These are phyloP conservation scores for Nematopogon swammerdamellus DNA, from an alignment of 2,888 invertebrate genomes.

Conservation along the genomic window DNA sequence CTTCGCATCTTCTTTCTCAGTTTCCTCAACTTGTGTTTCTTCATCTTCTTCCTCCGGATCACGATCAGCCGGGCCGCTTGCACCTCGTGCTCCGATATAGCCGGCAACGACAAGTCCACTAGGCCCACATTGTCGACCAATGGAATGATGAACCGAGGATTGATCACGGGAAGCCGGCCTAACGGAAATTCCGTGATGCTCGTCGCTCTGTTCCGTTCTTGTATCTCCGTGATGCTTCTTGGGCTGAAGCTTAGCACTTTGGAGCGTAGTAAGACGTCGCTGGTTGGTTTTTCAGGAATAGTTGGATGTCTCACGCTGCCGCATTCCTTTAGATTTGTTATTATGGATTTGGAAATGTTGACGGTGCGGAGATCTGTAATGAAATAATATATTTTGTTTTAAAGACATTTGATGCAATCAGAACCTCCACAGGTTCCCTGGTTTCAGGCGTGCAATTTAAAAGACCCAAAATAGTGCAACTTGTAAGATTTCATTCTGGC, in stretches of 20 bases:
- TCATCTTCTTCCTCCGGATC: conserved; percentile 81
- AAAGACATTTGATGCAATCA: too few species aligned
- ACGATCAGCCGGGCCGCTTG: conserved; percentile 72
- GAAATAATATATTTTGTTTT: background rate
- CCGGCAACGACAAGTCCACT: conserved; percentile 48
- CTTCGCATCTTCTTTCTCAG: conserved; percentile 75
- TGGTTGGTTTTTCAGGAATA: background rate
- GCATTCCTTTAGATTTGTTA: background rate
- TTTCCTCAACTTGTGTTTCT: conserved; percentile 79
- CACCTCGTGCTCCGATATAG: conserved; percentile 52
- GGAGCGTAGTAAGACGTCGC: background rate
- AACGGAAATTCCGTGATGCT: conserved; percentile 33
- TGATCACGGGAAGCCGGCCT: conserved; percentile 37
- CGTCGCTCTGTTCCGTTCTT: conserved; percentile 18
- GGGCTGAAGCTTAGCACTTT: conserved; percentile 24
- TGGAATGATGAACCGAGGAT: conserved; percentile 41
- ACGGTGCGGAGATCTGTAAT: background rate
- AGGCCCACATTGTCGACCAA: conserved; percentile 35
- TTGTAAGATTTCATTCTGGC: too few species aligned
- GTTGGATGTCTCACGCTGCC: background rate
- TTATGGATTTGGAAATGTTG: background rate
- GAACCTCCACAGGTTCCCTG: too few species aligned
- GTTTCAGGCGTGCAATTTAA: too few species aligned
- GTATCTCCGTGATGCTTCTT: conserved; percentile 31
- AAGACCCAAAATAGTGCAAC: too few species aligned